Evolutionary conservation across 2,888 invertebrate species (phyloP).

Genomic region (Sipunculus nudus): DNA sequence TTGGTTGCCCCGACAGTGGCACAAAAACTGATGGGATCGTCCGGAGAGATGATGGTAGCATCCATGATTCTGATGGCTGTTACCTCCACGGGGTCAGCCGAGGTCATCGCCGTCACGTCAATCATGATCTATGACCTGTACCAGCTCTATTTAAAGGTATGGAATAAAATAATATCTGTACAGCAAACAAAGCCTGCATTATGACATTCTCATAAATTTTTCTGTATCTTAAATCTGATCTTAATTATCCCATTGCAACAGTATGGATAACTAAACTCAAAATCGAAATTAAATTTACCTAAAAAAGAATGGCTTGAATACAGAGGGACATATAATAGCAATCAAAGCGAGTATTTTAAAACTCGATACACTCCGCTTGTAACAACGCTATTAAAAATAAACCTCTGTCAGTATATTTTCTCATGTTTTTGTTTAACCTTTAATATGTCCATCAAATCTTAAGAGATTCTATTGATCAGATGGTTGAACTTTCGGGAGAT

Average conservation of each 20-base stretch:
- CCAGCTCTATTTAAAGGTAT: slow-evolving; percentile 49
- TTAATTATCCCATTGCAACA: neutral
- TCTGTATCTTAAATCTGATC: neutral
- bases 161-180: slow-evolving; percentile 5
- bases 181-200: neutral
- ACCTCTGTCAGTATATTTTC: no score
- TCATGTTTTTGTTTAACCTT: no score
- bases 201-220: neutral
- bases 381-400: no score
- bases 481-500: no score
- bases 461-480: no score
- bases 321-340: no score
- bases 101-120: slow-evolving; percentile 65
- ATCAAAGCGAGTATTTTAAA: no score
- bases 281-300: no score
- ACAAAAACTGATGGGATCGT: slow-evolving; percentile 56
- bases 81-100: slow-evolving; percentile 65
- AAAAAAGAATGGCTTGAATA: no score
- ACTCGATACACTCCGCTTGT: no score
- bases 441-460: no score
- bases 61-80: slow-evolving; percentile 65
- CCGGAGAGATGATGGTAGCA: slow-evolving; percentile 58
- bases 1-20: slow-evolving; percentile 63
- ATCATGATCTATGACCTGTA: slow-evolving; percentile 65
- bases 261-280: no score